Conservation (phyloP, 2,113 vertebrate species). For the Bujurquina vittata region DNA sequence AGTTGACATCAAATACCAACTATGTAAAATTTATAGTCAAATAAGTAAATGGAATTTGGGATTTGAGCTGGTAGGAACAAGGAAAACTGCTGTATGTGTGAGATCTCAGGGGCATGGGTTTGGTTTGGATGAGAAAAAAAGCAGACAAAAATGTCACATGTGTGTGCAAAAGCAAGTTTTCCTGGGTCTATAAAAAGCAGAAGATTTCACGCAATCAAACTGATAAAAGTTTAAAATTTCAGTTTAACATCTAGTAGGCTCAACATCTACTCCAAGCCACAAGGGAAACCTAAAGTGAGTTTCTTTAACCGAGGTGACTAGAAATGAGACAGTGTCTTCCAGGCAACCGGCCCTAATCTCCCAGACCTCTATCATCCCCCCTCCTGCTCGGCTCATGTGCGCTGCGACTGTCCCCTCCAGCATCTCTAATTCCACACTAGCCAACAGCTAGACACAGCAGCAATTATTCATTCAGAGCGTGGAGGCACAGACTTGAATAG, state of each 20-base stretch:
- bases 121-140: not conserved
- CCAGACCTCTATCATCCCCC: conserved; percentile 14
- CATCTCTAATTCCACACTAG: conserved; percentile 49
- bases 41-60: too few relatives aligned
- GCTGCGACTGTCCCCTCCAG: conserved; percentile 25
- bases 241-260: not conserved
- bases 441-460: conserved; percentile 41
- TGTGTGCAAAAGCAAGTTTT: not conserved
- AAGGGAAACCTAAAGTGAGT: not conserved
- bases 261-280: not conserved
- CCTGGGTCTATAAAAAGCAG: not conserved
- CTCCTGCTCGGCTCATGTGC: conserved; percentile 38
- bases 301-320: not conserved
- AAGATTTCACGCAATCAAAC: not conserved
- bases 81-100: not conserved
- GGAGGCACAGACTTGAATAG: conserved; percentile 18
- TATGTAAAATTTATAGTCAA: too few relatives aligned
- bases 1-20: too few relatives aligned
- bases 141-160: not conserved
- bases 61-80: not conserved
- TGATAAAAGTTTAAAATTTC: not conserved
- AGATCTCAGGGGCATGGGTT: not conserved
- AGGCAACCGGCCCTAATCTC: conserved; percentile 10
- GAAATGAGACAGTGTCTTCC: conserved; percentile 8
- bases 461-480: conserved; percentile 53